A percentile compares a stretch with the other conserved stretches of the same genome.
Conservation (phyloP, 1,140 invertebrate genomes). For the Calephelis nemesis region DNA sequence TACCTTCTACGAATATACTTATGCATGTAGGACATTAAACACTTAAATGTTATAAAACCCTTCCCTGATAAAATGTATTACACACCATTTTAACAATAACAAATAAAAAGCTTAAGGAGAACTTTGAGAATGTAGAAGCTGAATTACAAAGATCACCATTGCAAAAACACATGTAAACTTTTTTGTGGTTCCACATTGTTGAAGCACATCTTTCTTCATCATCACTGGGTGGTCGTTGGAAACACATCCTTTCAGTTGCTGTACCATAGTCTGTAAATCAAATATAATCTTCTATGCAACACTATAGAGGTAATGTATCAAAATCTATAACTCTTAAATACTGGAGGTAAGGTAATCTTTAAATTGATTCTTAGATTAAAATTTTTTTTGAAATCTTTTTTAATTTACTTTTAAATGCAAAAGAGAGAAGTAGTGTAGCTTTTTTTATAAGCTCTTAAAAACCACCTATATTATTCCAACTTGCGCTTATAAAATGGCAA, state of each 20-base stretch:
- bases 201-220: constrained; percentile 93
- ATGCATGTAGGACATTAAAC: too few species aligned
- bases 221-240: constrained; percentile 91
- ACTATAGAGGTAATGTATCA: too few species aligned
- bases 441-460: too few species aligned
- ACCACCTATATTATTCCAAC: too few species aligned
- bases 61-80: constrained; percentile 19
- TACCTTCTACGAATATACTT: too few species aligned
- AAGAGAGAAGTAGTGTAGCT: too few species aligned
- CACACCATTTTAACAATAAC: constrained; percentile 36
- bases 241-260: constrained; percentile 92
- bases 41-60: not conserved
- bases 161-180: constrained; percentile 95
- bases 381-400: too few species aligned
- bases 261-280: constrained; percentile 88
- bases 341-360: too few species aligned
- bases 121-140: constrained; percentile 31
- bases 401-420: too few species aligned
- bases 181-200: constrained; percentile 87
- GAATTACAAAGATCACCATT: constrained; percentile 93
- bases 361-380: too few species aligned
- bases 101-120: constrained; percentile 24
- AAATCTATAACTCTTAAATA: too few species aligned
- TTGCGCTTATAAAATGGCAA: too few species aligned
- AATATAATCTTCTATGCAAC: not conserved